Evolutionary conservation across 2,113 vertebrate species (phyloP).

Genomic region (Sinocyclocheilus anshuiensis): DNA sequence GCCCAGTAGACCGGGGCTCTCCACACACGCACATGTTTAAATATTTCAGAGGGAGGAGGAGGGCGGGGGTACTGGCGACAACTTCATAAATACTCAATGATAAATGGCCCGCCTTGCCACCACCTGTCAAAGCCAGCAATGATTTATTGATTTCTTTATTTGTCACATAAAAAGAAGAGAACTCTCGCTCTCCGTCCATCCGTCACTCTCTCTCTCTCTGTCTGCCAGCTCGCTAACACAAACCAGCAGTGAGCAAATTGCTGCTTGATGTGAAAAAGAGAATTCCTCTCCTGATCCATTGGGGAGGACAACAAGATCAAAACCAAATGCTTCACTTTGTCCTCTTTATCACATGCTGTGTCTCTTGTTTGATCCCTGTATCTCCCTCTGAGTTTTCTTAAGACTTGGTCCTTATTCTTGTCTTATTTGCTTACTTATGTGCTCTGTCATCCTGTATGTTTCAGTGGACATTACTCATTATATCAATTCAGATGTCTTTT

Average conservation of each 20-base stretch:
- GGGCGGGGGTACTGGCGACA: conserved; percentile 60
- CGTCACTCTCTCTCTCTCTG: conserved; percentile 37
- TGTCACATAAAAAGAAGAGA: conserved; percentile 73
- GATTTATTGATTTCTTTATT: conserved; percentile 82
- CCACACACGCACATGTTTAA: conserved; percentile 73
- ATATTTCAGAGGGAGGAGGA: conserved; percentile 71
- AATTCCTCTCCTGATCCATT: conserved; percentile 40
- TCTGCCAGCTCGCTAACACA: conserved; percentile 37
- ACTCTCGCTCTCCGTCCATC: conserved; percentile 51
- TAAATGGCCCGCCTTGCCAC: conserved; percentile 66
- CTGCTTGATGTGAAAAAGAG: conserved; percentile 44
- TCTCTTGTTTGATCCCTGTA: conserved; percentile 24
- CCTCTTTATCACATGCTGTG: conserved; percentile 21
- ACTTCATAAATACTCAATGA: conserved; percentile 80
- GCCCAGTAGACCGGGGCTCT: conserved; percentile 65
- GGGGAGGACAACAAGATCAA: conserved; percentile 22
- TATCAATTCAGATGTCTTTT: neutral
- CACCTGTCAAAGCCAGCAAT: conserved; percentile 72
- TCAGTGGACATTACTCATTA: neutral
- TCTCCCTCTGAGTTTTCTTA: neutral
- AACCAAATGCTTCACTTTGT: conserved; percentile 38
- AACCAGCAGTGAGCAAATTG: conserved; percentile 41
- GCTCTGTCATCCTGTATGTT: conserved; percentile 16
- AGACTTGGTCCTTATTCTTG: neutral
- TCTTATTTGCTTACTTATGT: neutral